phyloP scores from a whole-genome alignment of 2,113 vertebrate species.

The Eublepharis macularius region DNA sequence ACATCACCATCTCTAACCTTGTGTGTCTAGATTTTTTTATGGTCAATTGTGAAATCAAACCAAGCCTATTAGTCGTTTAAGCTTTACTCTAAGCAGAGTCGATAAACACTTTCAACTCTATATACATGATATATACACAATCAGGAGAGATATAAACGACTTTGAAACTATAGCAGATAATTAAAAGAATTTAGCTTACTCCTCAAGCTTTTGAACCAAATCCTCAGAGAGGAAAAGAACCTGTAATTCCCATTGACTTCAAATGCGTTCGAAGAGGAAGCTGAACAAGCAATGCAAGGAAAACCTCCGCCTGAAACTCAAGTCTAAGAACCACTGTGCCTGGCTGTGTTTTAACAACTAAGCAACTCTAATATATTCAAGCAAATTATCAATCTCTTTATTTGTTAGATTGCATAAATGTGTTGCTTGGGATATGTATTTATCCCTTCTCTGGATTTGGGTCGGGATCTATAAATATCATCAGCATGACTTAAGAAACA shows the following conservation, averaged over 20 bases:
- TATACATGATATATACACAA: rapidly evolving
- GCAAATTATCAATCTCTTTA: not conserved
- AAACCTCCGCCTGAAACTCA: constrained; percentile 1
- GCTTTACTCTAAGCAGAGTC: constrained; percentile 1
- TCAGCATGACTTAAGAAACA: constrained; percentile 54
- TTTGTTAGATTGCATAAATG: not conserved
- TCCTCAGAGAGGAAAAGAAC: not conserved
- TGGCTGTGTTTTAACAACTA: not conserved
- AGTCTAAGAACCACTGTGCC: not conserved
- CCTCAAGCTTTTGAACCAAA: not conserved
- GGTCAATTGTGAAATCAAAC: not conserved
- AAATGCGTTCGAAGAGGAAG: constrained; percentile 14
- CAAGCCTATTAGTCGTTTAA: not conserved
- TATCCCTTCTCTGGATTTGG: not conserved
- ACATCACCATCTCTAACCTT: not conserved
- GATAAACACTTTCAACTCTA: not conserved
- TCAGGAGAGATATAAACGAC: constrained; percentile 4
- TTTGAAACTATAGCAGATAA: constrained; percentile 32
- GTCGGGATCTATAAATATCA: constrained; percentile 56
- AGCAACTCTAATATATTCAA: not conserved
- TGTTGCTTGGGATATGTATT: not conserved
- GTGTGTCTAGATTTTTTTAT: constrained; percentile 1
- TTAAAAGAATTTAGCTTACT: constrained; percentile 1
- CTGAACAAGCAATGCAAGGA: not conserved
- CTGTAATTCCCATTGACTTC: constrained; percentile 30